phyloP scores from a whole-genome alignment of 2,888 invertebrate species.

The Sphaeridia pumilis region DNA sequence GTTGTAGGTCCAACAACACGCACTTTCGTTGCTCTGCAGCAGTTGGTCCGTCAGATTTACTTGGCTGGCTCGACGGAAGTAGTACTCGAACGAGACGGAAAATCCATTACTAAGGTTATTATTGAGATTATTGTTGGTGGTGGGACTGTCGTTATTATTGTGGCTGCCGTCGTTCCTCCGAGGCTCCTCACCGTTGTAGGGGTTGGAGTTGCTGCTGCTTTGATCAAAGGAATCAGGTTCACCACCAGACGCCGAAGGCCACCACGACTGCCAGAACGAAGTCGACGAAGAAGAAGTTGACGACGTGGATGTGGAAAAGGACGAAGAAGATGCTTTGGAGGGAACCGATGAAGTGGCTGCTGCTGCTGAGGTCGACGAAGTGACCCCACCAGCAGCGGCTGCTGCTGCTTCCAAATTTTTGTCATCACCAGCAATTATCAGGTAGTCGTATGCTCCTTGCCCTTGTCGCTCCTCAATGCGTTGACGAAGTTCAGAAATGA shows the following conservation, averaged over 20 bases:
- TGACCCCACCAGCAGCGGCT: no score
- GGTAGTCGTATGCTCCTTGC: background rate
- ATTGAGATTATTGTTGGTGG: background rate
- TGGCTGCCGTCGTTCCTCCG: no score
- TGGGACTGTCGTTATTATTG: background rate
- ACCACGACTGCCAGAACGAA: background rate
- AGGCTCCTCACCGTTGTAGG: background rate
- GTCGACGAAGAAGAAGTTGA: background rate
- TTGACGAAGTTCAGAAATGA: background rate
- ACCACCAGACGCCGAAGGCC: background rate
- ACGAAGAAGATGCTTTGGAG: no score
- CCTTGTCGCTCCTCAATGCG: background rate
- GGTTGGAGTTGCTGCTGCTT: background rate
- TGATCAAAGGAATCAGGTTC: background rate
- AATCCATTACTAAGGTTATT: constrained; percentile 2
- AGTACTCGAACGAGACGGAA: background rate
- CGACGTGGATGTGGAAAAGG: constrained; percentile 5
- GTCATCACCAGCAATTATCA: background rate
- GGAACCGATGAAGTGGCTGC: no score
- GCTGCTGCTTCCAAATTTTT: background rate
- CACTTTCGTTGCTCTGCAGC: constrained; percentile 17
- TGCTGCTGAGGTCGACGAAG: no score
- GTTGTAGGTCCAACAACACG: constrained; percentile 34
- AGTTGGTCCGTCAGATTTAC: constrained; percentile 16
- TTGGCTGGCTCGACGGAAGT: constrained; percentile 9